Evolutionary conservation across 2,797 vertebrate species (phyloP).

Genomic region (Trachurus trachurus): DNA sequence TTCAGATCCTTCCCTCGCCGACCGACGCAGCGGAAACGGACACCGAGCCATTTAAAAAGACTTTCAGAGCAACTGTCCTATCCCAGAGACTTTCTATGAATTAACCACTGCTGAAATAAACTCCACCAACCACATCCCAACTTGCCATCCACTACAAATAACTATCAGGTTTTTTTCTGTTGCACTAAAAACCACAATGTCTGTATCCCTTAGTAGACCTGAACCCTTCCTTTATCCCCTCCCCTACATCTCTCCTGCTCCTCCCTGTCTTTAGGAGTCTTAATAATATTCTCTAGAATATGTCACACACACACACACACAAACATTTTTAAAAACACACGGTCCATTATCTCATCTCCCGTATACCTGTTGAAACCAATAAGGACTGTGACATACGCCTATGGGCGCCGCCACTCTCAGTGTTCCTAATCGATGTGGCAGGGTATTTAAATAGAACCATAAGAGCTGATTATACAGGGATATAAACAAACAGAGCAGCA

Average conservation of each 20-base stretch:
- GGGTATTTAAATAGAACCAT: slow-evolving; percentile 63
- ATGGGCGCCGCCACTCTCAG: slow-evolving; percentile 55
- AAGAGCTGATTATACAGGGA: slow-evolving; percentile 60
- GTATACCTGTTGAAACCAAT: slow-evolving; percentile 39
- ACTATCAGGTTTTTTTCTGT: slow-evolving; percentile 77
- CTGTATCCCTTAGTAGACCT: slow-evolving; percentile 61
- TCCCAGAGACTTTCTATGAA: slow-evolving; percentile 43
- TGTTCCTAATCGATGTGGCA: slow-evolving; percentile 69
- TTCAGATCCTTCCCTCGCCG: slow-evolving; percentile 30
- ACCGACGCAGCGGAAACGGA: slow-evolving; percentile 31
- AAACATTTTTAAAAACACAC: slow-evolving; percentile 20
- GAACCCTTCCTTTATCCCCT: slow-evolving; percentile 2
- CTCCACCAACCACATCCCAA: slow-evolving; percentile 58
- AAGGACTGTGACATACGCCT: slow-evolving; percentile 44
- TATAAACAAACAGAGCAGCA: slow-evolving; percentile 19
- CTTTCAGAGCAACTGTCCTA: slow-evolving; percentile 37
- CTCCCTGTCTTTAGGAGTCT: slow-evolving; percentile 50
- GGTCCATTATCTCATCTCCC: slow-evolving; percentile 30
- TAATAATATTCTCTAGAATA: slow-evolving; percentile 33
- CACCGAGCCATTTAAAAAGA: slow-evolving; percentile 25
- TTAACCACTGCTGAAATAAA: slow-evolving; percentile 56
- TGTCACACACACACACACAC: slow-evolving; percentile 19
- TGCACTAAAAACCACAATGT: slow-evolving; percentile 82
- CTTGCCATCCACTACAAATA: slow-evolving; percentile 60
- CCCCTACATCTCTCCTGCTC: slow-evolving; percentile 10